Evolutionary conservation across 1,140 invertebrate species (phyloP).

Genomic region (Drusus annulatus): DNA sequence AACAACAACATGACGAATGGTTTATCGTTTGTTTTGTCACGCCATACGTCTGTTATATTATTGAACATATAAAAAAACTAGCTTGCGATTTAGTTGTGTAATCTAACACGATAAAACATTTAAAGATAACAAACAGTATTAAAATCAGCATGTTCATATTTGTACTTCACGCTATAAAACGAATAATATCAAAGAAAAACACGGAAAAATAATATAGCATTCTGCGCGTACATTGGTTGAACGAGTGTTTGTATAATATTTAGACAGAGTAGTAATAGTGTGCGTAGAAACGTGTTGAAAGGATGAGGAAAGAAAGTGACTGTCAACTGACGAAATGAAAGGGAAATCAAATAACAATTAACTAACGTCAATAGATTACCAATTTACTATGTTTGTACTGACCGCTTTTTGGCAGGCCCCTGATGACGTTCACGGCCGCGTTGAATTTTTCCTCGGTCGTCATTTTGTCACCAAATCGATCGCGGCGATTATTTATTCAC

Average conservation of each 20-base stretch:
- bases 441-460: conserved; percentile 87
- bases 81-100: too few relatives aligned
- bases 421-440: conserved; percentile 90
- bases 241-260: background rate
- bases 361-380: conserved; percentile 26
- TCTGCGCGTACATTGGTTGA: background rate
- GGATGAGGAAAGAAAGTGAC: background rate
- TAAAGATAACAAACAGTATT: background rate
- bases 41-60: too few relatives aligned
- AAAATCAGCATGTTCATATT: background rate
- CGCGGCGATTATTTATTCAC: conserved; percentile 20
- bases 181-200: too few relatives aligned
- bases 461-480: conserved; percentile 69
- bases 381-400: conserved; percentile 60
- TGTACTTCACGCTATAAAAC: too few relatives aligned
- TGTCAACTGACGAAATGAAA: conserved; percentile 25
- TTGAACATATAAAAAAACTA: too few relatives aligned
- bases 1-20: too few relatives aligned
- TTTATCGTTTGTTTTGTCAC: too few relatives aligned
- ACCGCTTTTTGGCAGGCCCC: conserved; percentile 92
- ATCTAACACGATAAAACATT: background rate
- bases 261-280: background rate
- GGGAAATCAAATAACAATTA: conserved; percentile 23
- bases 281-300: background rate
- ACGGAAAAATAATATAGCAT: too few relatives aligned